phyloP scores from a whole-genome alignment of 2,797 vertebrate genomes.

The Carapus acus region DNA sequence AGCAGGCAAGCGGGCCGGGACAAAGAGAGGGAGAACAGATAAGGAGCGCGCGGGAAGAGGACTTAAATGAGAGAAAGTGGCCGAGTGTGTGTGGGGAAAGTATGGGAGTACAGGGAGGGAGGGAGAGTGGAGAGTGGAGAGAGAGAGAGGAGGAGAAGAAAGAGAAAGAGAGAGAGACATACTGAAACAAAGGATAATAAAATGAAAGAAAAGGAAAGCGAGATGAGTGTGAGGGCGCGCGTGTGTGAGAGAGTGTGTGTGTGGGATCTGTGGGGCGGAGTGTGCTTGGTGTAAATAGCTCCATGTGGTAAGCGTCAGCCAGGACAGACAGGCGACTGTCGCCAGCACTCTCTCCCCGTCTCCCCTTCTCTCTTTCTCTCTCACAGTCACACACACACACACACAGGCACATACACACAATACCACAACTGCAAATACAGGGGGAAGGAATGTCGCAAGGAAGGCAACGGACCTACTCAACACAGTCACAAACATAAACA shows the following conservation, averaged over 20 bases:
- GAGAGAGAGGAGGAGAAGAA: slow-evolving; percentile 1
- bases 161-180: slow-evolving; percentile 2
- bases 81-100: slow-evolving; percentile 32
- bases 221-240: slow-evolving; percentile 25
- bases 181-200: too few species aligned
- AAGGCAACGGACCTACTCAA: slow-evolving; percentile 33
- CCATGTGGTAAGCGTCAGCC: slow-evolving; percentile 63
- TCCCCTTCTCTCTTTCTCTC: slow-evolving; percentile 23
- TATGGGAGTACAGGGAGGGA: slow-evolving; percentile 26
- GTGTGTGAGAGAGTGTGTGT: neutral
- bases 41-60: slow-evolving; percentile 31
- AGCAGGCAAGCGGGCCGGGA: slow-evolving; percentile 37
- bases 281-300: slow-evolving; percentile 64
- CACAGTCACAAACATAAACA: slow-evolving; percentile 34
- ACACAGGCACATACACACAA: slow-evolving; percentile 27
- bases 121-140: slow-evolving; percentile 33
- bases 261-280: slow-evolving; percentile 43
- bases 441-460: slow-evolving; percentile 51
- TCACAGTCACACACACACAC: slow-evolving; percentile 33
- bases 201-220: too few species aligned
- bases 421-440: slow-evolving; percentile 42
- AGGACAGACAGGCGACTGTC: slow-evolving; percentile 65
- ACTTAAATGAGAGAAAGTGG: slow-evolving; percentile 44
- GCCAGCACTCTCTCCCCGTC: slow-evolving; percentile 43
- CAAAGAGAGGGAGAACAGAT: slow-evolving; percentile 35